phyloP scores from a whole-genome alignment of 2,113 vertebrate species.

The Eublepharis macularius region DNA sequence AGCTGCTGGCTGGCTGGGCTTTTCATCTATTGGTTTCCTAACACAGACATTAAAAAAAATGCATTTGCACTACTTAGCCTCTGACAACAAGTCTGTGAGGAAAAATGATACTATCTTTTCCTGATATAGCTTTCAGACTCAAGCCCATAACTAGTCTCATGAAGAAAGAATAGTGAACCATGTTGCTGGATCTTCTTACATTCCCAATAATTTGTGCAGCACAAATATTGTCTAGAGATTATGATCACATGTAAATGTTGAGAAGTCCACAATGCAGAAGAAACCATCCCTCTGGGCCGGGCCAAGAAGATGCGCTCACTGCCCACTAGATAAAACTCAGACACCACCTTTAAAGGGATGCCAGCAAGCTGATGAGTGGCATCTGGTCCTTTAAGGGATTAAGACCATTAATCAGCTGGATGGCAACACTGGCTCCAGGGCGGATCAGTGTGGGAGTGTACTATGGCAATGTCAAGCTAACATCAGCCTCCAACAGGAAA shows the following conservation, averaged over 20 bases:
- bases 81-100: not conserved
- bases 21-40: not conserved
- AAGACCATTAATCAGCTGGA: too few relatives aligned
- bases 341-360: too few relatives aligned
- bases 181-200: not conserved
- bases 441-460: too few relatives aligned
- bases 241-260: not conserved
- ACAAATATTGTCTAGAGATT: not conserved
- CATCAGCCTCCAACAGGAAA: too few relatives aligned
- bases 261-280: too few relatives aligned
- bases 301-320: too few relatives aligned
- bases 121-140: not conserved
- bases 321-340: too few relatives aligned
- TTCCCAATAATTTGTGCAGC: not conserved
- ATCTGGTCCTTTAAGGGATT: too few relatives aligned
- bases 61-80: not conserved
- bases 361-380: too few relatives aligned
- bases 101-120: not conserved
- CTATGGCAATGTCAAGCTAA: too few relatives aligned
- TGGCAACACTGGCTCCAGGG: too few relatives aligned
- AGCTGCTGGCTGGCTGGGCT: not conserved
- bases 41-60: not conserved
- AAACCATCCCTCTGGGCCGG: too few relatives aligned
- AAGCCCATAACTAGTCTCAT: not conserved
- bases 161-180: not conserved